Percentiles rank a stretch among this genome's conserved stretches.
These are phyloP conservation scores for Onchidella celtica DNA, from an alignment of 2,888 invertebrate genomes.

Conservation along the genomic window DNA sequence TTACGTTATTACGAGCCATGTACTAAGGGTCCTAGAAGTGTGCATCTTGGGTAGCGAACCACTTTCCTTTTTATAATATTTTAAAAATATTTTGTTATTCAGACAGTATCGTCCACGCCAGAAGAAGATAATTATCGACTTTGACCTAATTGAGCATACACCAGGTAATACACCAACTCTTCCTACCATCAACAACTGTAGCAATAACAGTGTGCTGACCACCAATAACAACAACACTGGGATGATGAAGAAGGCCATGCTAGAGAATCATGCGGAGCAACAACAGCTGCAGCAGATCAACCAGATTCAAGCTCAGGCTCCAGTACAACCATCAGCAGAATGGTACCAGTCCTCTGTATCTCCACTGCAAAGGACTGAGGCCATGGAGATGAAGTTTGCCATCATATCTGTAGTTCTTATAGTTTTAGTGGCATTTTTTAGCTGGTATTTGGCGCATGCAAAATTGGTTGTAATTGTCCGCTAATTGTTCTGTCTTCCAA, in stretches of 20 bases:
- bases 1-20: no score
- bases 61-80: no score
- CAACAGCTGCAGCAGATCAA: slow-evolving; percentile 7
- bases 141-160: slow-evolving; percentile 47
- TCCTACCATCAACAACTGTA: not conserved
- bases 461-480: not conserved
- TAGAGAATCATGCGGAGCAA: slow-evolving; percentile 28
- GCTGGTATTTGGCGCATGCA: slow-evolving; percentile 6
- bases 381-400: not conserved
- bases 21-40: no score
- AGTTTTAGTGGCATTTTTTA: not conserved
- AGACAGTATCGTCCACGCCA: slow-evolving; percentile 62
- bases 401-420: not conserved
- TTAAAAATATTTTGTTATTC: no score
- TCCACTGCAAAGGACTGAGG: not conserved
- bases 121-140: slow-evolving; percentile 64
- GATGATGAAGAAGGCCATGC: not conserved
- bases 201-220: not conserved
- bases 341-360: not conserved
- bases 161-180: not conserved
- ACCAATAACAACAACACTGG: slow-evolving; percentile 24
- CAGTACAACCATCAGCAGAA: not conserved
- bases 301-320: not conserved
- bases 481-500: not conserved
- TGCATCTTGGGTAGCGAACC: no score